Base-by-base conservation (phyloP, 2,113 vertebrate genomes). In the Dolichallabes microphthalmus region DNA sequence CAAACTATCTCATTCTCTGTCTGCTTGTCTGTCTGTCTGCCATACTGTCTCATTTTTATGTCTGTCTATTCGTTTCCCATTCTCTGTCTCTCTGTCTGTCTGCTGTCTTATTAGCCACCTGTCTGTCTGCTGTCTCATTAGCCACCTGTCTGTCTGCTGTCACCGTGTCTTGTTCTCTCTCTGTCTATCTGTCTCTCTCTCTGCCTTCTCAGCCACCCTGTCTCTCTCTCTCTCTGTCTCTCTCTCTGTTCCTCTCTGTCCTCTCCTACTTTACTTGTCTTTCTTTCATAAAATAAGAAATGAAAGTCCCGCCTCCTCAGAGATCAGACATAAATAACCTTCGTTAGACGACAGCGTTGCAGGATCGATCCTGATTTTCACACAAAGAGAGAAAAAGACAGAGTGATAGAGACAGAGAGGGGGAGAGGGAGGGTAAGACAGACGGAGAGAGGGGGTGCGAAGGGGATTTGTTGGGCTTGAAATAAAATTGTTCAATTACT, bases 401-500 rank as follows among this genome's bases (percentile, higher is more conserved):
- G 73, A 53, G 39, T 14, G 19, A 53, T 2, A 22, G 17, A 9
- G 35, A 71, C 8, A 22, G 19, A 10, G 17, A 9, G 74, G 11
- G 0, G 19, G 55, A 60, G 39, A 85, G 88, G 94, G 30, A 22
- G 53, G 22, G 27, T 92, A 93, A 86, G 92, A 93, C 15, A 30
- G 66, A 77, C 19, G 30, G 80, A 17, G 55, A 14, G 39, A 83
- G 66, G 63, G 19, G 14, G 92, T 93, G 87, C 10, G 52, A 27
- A 17, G 91, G 93, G 25, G 52, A 71, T 74, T 27, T 82, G 86
- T 80, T 83, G 84, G 84, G 89, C 88, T 84, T 94, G 96, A 96
- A 95, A 95, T 96, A 96, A 97, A 98, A 97, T 96, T 96, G 97
- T 99, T 97, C 96, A 98, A 98, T 98, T 98, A 97, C 96, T 96